Evolutionary conservation across 2,888 invertebrate genomes (phyloP).

Genomic region (Melolontha melolontha): DNA sequence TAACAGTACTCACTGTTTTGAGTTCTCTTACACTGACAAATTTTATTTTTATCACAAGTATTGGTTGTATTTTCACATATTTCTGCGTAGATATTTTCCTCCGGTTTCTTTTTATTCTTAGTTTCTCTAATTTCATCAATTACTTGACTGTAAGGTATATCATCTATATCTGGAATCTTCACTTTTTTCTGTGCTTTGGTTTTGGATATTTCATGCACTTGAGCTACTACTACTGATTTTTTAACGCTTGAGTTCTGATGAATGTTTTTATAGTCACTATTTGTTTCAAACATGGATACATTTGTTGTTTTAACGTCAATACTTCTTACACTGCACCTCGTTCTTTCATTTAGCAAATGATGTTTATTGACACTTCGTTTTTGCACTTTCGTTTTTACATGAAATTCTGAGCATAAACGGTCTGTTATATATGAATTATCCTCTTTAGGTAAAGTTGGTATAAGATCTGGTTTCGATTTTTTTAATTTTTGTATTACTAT

Average conservation of each 20-base stretch:
- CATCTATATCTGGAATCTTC: slow-evolving; percentile 65
- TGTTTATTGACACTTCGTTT: slow-evolving; percentile 54
- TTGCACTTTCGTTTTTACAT: slow-evolving; percentile 74
- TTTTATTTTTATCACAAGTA: slow-evolving; percentile 54
- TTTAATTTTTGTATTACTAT: slow-evolving; percentile 51
- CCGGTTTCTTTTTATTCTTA: slow-evolving; percentile 55
- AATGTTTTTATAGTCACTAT: slow-evolving; percentile 40
- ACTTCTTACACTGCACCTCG: slow-evolving; percentile 49
- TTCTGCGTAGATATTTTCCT: slow-evolving; percentile 80
- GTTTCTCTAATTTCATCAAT: slow-evolving; percentile 71
- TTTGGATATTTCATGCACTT: slow-evolving; percentile 69
- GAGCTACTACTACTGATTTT: slow-evolving; percentile 63
- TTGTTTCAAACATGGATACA: slow-evolving; percentile 48
- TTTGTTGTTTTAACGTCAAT: slow-evolving; percentile 41
- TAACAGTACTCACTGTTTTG: slow-evolving; percentile 59
- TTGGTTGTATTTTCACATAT: slow-evolving; percentile 67
- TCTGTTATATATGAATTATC: slow-evolving; percentile 75
- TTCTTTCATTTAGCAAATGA: slow-evolving; percentile 49
- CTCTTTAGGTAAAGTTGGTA: slow-evolving; percentile 59
- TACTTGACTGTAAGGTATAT: slow-evolving; percentile 78
- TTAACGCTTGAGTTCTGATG: slow-evolving; percentile 48
- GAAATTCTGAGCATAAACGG: slow-evolving; percentile 77
- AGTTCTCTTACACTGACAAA: slow-evolving; percentile 55
- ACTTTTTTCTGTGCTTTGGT: slow-evolving; percentile 60
- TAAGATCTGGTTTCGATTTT: slow-evolving; percentile 60